Evolutionary conservation across 1,140 invertebrate genomes (phyloP).

Genomic region (Papilio helenus): DNA sequence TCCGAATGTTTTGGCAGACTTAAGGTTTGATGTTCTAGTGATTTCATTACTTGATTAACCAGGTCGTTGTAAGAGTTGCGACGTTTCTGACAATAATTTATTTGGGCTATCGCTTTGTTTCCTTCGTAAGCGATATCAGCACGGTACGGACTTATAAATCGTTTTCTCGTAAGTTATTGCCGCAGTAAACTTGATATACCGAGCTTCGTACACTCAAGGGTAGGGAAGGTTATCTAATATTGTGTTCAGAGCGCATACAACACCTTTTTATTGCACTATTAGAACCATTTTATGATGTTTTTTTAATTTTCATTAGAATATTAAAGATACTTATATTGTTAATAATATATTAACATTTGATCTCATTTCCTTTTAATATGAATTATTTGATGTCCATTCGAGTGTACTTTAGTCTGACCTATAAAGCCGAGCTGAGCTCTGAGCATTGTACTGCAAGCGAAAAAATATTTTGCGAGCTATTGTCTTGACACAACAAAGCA

Average conservation of each 20-base stretch:
- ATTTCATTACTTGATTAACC: neutral
- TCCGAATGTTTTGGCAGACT: too few relatives aligned
- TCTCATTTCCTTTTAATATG: slow-evolving; percentile 19
- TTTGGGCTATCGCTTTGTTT: neutral
- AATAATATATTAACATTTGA: slow-evolving; percentile 24
- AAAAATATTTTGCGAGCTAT: slow-evolving; percentile 6
- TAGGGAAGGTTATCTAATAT: slow-evolving; percentile 26
- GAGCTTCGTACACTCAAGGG: slow-evolving; percentile 23
- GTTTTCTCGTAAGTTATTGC: slow-evolving; percentile 8
- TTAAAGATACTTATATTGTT: neutral
- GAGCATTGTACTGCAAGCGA: neutral
- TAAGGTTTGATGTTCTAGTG: too few relatives aligned
- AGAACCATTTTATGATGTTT: neutral
- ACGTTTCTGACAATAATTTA: neutral
- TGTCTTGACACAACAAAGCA: slow-evolving; percentile 5
- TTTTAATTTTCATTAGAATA: neutral
- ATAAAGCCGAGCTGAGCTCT: too few relatives aligned
- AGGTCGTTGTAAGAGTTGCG: neutral
- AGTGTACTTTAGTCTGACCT: neutral
- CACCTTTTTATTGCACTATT: slow-evolving; percentile 9
- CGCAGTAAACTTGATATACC: slow-evolving; percentile 21
- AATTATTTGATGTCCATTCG: neutral
- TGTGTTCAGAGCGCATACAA: neutral
- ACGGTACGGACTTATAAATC: slow-evolving; percentile 9
- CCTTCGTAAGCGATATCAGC: slow-evolving; percentile 5